Percentiles rank a stretch among this genome's conserved stretches.
Conservation (phyloP, 2,888 invertebrate genomes). For the Aporophyla lueneburgensis region DNA sequence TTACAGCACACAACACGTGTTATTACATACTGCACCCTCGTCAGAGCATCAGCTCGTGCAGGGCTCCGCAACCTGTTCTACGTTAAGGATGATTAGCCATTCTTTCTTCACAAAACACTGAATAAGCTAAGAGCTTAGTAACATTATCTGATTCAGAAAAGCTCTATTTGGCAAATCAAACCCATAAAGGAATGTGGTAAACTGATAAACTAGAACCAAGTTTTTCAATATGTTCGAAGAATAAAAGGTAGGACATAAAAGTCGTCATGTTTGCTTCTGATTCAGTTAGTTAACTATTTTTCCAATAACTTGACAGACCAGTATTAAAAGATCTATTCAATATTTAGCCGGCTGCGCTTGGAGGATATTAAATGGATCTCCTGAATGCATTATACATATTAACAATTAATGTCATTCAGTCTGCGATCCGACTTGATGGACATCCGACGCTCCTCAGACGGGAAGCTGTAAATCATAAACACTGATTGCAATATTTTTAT, state of each 20-base stretch:
- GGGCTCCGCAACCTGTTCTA: slow-evolving; percentile 12
- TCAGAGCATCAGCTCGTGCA: slow-evolving; percentile 8
- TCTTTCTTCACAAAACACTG: background rate
- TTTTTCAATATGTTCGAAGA: too few species aligned
- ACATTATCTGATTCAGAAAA: background rate
- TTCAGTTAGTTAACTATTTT: slow-evolving; percentile 1
- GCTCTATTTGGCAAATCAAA: too few species aligned
- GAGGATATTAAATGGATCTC: slow-evolving; percentile 27
- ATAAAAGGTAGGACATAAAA: background rate
- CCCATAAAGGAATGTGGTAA: too few species aligned
- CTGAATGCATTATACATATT: slow-evolving; percentile 35
- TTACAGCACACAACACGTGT: slow-evolving; percentile 21
- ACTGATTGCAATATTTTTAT: slow-evolving; percentile 46
- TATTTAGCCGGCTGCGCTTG: background rate
- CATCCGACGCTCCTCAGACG: slow-evolving; percentile 7
- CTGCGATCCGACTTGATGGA: slow-evolving; percentile 41
- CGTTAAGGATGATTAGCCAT: slow-evolving; percentile 11
- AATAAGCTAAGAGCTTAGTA: background rate
- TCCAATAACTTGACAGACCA: background rate
- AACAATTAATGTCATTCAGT: slow-evolving; percentile 39
- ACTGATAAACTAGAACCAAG: too few species aligned
- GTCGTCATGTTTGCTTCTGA: background rate
- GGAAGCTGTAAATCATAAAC: slow-evolving; percentile 54
- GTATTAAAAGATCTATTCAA: background rate
- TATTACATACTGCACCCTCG: slow-evolving; percentile 21